Evolutionary conservation across 2,888 invertebrate species (phyloP), one percentile per base, ranked within the genome.

Genomic region (Thalpophila matura): DNA sequence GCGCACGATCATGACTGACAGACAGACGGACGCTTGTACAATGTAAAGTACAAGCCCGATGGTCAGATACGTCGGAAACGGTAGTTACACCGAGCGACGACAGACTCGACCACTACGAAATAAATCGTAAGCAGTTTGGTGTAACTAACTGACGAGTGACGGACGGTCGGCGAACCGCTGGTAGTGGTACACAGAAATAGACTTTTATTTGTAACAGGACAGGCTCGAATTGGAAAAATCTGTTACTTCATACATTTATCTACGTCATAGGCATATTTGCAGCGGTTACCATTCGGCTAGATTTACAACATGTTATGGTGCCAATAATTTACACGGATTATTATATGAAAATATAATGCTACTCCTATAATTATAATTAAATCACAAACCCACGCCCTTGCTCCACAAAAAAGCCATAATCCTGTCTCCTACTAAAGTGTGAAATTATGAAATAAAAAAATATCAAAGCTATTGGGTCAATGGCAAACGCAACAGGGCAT

Each of bases 391-490:
- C 14, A 62, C 49, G 80, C 71, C 82, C 83, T 82, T 77, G 83
- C 64, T 63, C 84, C 51, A 77, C 46, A 73, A 75, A 74, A 76
- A 60, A 67, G 18, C 61, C 67, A 77, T 78, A 75, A 64, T 69
- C 46, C 35, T 60, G 68, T 78, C 77, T 60, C 67, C 42, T 38
- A 64, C 56, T 58, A 70, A 65, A 72, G 51, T 68, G 64, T 74
- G 58, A 77, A 75, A 76, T 71, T 69, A 77, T 74, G 73, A 74
- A 61, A 63, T 47, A 53, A 51, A 62, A 68, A 46, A 58, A 64
- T 70, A 86, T 85, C 83, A 85, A 80, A 86, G 83, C 81, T 81
- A 81, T 79, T 89, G 81, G 90, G 91, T 89, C 91, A 91, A 90
- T 91, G 91, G 86, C 90, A 84, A 65, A 77, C 80, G 66, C 80